Percentiles rank a stretch among this genome's conserved stretches.
Conservation (phyloP, 2,888 invertebrate genomes). For the Theretra japonica region DNA sequence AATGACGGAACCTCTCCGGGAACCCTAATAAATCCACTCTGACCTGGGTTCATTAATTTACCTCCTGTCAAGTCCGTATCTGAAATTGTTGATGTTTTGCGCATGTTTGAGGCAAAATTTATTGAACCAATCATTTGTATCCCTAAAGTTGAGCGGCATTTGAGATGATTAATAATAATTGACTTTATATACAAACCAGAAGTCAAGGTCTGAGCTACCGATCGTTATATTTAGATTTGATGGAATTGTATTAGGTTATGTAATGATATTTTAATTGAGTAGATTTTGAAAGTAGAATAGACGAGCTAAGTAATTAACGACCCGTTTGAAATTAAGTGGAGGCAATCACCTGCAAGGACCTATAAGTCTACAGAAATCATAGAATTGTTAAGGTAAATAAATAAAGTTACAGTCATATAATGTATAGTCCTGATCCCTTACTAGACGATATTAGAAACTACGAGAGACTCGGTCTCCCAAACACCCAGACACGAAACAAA, state of each 20-base stretch:
- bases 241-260: not conserved
- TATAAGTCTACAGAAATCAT: too few species aligned
- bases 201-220: not conserved
- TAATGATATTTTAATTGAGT: not conserved
- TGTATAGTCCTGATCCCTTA: too few species aligned
- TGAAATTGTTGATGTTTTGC: constrained; percentile 81
- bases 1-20: constrained; percentile 55
- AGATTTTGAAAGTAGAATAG: too few species aligned
- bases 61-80: constrained; percentile 73
- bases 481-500: too few species aligned
- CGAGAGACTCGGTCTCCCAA: too few species aligned
- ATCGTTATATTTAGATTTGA: not conserved
- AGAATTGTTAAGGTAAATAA: too few species aligned
- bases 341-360: too few species aligned
- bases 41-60: constrained; percentile 78
- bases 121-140: constrained; percentile 70
- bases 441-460: too few species aligned
- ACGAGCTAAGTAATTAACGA: too few species aligned
- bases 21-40: constrained; percentile 74
- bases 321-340: too few species aligned
- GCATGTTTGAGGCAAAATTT: constrained; percentile 71
- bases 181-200: constrained; percentile 40
- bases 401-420: too few species aligned
- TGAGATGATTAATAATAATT: constrained; percentile 62
- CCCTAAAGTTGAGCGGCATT: constrained; percentile 60